Percentiles rank a stretch among this genome's conserved stretches.
Conservation (phyloP, 92 coral and sea anemone species). For the Parazoanthus darwini region DNA sequence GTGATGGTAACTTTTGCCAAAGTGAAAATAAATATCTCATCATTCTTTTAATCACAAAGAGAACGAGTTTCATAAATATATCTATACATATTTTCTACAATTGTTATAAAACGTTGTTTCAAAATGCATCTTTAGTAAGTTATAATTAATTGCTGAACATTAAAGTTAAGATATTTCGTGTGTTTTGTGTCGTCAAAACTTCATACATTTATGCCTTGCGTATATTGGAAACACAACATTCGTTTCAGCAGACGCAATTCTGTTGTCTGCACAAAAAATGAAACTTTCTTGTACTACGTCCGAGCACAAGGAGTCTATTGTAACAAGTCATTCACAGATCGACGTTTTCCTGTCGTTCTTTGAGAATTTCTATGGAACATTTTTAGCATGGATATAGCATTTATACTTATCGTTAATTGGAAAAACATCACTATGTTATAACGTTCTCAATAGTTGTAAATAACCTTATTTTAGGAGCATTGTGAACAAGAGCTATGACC, state of each 20-base stretch:
- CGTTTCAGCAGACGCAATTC: not conserved
- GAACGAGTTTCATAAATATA: not conserved
- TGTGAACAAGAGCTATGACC: slow-evolving; percentile 3
- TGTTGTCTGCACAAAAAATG: not conserved
- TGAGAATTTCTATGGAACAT: not conserved
- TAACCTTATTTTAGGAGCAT: not conserved
- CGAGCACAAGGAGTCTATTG: not conserved
- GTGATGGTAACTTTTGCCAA: not conserved
- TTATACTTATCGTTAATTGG: not conserved
- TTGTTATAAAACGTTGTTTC: not conserved
- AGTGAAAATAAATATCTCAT: no score
- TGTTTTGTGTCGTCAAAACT: not conserved
- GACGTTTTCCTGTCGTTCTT: not conserved
- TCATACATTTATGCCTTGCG: not conserved
- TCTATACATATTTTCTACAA: not conserved
- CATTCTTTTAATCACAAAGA: not conserved
- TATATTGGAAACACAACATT: not conserved
- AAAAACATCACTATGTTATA: not conserved
- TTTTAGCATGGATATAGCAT: not conserved
- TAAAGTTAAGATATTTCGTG: not conserved
- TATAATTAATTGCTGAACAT: not conserved
- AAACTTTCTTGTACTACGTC: not conserved
- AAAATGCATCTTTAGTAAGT: not conserved
- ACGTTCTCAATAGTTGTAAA: not conserved
- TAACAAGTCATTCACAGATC: not conserved